Evolutionary conservation across 2,113 vertebrate species (phyloP), one percentile per base, ranked within the genome.

Genomic region (Sterna hirundo): DNA sequence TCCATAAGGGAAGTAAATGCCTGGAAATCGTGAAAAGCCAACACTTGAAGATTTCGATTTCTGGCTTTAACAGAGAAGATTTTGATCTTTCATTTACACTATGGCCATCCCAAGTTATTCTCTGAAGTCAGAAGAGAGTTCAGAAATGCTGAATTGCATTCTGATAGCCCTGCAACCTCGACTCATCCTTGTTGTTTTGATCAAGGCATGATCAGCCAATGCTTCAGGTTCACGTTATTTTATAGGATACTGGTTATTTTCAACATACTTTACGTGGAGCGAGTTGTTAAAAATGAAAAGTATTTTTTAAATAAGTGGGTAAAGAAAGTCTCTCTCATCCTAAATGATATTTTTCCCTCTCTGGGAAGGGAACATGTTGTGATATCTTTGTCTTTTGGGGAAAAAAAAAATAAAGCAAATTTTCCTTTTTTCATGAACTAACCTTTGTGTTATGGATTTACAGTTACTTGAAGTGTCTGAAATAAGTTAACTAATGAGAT

Each of bases 11-110:
- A 87, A 95, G 70, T 83, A 96, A 96, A 93, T 60, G 46, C 71
- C 87, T 95, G 77, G 58, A 90, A 97, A 95, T 96, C 65, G 42
- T 70, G 88, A 85, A 70, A 90, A 97, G 34, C n/a, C 69, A 74
- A 38, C 36, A 13, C 38, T 71, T 76, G 77, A 82, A 77, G 86
- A 86, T 54, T 90, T 97, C 15, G 25, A 57, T 97, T 95, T 83
- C 83, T 95, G 83, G 47, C 86, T 97, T 96, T 91, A 93, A 93
- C 88, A 95, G 91, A 87, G 70, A 92, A 47, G 61, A 81, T 97
- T 97, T 96, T 88, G 91, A 96, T 96, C 97, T 96, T 97, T 94
- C 86, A 91, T 97, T 97, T 97, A 86, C 52, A 11, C 86, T 91
- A 34, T 88, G 94, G 69, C 80, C 76, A 86, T 97, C 83, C 94